These are phyloP conservation scores for Thera obeliscata DNA, from an alignment of 2,888 invertebrate species.

Conservation along the genomic window DNA sequence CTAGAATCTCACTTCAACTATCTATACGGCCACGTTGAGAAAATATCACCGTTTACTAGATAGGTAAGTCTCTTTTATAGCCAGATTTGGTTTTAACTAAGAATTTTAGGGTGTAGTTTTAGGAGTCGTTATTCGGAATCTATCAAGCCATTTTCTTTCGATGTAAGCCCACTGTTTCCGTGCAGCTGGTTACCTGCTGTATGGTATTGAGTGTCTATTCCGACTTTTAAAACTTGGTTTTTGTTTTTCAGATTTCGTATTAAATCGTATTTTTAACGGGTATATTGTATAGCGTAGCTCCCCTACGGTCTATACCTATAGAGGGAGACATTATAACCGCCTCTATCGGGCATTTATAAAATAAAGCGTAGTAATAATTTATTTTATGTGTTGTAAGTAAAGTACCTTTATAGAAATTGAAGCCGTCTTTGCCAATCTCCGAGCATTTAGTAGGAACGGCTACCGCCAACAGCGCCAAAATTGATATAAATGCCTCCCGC, in stretches of 20 bases:
- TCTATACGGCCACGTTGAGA: slow-evolving; percentile 37
- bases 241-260: too few species aligned
- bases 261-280: too few species aligned
- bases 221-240: too few species aligned
- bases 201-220: neutral
- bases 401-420: slow-evolving; percentile 78
- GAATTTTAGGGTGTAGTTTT: slow-evolving; percentile 13
- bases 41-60: slow-evolving; percentile 38
- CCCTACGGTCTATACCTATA: too few species aligned
- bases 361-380: too few species aligned
- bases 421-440: slow-evolving; percentile 71
- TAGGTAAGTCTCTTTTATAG: slow-evolving; percentile 30
- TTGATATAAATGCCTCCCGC: slow-evolving; percentile 70
- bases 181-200: neutral
- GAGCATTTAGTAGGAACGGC: slow-evolving; percentile 55
- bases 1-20: slow-evolving; percentile 42
- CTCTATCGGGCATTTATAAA: too few species aligned
- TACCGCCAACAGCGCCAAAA: slow-evolving; percentile 62
- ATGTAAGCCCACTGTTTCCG: neutral
- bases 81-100: slow-evolving; percentile 26
- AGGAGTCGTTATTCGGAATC: slow-evolving; percentile 5
- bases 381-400: too few species aligned
- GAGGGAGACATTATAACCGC: too few species aligned
- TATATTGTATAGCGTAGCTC: too few species aligned
- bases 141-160: slow-evolving; percentile 18